phyloP scores from a whole-genome alignment of 2,888 invertebrate species.

The Theretra japonica region DNA sequence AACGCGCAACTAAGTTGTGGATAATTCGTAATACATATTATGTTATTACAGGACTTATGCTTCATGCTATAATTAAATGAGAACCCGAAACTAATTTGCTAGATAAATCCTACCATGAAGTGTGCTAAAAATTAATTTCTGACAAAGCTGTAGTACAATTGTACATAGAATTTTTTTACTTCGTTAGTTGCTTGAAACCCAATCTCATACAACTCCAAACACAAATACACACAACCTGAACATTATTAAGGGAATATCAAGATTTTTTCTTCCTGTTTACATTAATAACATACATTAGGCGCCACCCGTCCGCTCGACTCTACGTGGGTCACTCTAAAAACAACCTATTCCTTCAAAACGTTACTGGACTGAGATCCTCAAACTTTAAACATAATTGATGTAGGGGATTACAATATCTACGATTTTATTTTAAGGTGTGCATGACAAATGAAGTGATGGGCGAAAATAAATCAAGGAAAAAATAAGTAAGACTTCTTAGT shows the following conservation, averaged over 20 bases:
- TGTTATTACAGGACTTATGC: too few species aligned
- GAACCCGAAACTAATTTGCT: too few species aligned
- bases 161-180: too few species aligned
- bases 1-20: too few species aligned
- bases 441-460: neutral
- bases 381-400: conserved; percentile 16
- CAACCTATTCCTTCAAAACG: conserved; percentile 60
- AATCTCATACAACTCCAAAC: neutral
- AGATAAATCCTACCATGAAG: too few species aligned
- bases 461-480: too few species aligned
- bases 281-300: conserved; percentile 71
- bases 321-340: conserved; percentile 55
- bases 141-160: neutral
- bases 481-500: too few species aligned
- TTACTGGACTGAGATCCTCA: conserved; percentile 39
- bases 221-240: neutral
- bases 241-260: neutral
- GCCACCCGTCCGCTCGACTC: conserved; percentile 52
- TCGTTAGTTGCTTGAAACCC: neutral
- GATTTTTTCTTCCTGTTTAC: conserved; percentile 63
- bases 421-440: neutral
- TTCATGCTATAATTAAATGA: too few species aligned
- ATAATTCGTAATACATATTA: too few species aligned
- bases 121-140: too few species aligned
- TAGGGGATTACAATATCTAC: neutral